Evolutionary conservation across 2,797 vertebrate genomes (phyloP), one percentile per base, ranked within the genome.

Genomic region (Odontamblyopus rebecca): DNA sequence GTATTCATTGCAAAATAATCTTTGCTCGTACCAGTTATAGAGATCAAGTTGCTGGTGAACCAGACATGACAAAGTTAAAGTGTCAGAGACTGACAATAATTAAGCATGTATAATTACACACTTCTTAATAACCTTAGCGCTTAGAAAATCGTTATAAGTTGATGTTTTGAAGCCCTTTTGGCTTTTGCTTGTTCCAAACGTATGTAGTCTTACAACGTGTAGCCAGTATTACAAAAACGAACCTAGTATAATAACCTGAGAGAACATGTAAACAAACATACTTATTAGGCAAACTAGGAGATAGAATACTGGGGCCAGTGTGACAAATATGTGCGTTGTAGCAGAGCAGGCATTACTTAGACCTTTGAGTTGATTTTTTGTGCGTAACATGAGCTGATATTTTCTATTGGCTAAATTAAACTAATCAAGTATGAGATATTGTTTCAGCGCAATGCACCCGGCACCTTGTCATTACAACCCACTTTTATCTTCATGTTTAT

Each of bases 41-140:
- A 67, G 82, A 81, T 74, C 71, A 65, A 60, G 70, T 76, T 81
- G 67, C 44, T 81, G 82, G 74, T 73, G 81, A 77, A 84, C 80
- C 67, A 70, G 26, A 12, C 63, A 57, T 65, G 61, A 26, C 51
- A 79, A 27, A 75, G 77, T 76, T 83, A 63, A 79, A 80, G 74
- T 71, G 69, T 77, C 81, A 76, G n/a, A 32, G 19, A 67, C 44
- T 66, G 23, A 19, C 0, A 23, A 26, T 23, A 38, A n/a, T 38
- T 62, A 48, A 48, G 4, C 44, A 48, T 48, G 44, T 16, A 16
- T 4, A 48, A 48, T 48, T 15, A 48, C 60, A 18, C 16, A 61
- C 35, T 61, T 7, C 19, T 61, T 2, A 61, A 61, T 26, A 26
- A 5, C 6, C 51, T 48, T 48, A 59, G 6, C 1, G 11, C 27